phyloP scores from a whole-genome alignment of 2,113 vertebrate genomes.

The Egretta garzetta region DNA sequence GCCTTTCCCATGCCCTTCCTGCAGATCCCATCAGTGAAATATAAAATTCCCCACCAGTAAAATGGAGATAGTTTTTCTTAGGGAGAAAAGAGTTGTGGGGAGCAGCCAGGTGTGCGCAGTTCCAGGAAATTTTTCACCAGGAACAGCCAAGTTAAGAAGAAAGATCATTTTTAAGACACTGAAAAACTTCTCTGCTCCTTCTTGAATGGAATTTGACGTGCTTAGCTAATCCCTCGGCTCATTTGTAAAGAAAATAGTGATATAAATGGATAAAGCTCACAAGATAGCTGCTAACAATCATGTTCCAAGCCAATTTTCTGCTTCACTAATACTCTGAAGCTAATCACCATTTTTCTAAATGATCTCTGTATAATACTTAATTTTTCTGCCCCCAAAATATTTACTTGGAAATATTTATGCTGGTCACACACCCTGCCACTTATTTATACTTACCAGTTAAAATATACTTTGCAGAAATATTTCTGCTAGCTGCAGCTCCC shows the following conservation, averaged over 20 bases:
- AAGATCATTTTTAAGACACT: not conserved
- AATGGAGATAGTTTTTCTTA: not conserved
- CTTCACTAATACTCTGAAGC: constrained; percentile 14
- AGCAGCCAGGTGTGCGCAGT: not conserved
- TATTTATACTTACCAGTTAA: not conserved
- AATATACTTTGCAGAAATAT: not conserved
- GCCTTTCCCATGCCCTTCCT: not conserved
- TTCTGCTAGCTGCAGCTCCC: not conserved
- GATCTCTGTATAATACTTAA: not conserved
- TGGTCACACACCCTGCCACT: not conserved
- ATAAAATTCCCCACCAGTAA: not conserved
- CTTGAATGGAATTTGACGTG: not conserved
- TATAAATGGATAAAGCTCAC: constrained; percentile 37
- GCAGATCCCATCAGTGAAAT: not conserved
- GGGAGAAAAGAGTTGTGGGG: not conserved
- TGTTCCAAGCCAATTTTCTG: constrained; percentile 45
- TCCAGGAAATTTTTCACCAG: not conserved
- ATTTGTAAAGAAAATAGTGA: constrained; percentile 29
- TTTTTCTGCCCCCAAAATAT: not conserved
- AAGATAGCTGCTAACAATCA: constrained; percentile 25
- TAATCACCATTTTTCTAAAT: constrained; percentile 41
- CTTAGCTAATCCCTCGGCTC: not conserved
- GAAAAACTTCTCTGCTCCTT: not conserved
- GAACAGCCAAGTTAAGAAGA: not conserved
- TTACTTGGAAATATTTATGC: not conserved